A percentile compares a stretch with the other conserved stretches of the same genome.
phyloP scores from a whole-genome alignment of 2,888 invertebrate species.

The Cinara cedri region DNA sequence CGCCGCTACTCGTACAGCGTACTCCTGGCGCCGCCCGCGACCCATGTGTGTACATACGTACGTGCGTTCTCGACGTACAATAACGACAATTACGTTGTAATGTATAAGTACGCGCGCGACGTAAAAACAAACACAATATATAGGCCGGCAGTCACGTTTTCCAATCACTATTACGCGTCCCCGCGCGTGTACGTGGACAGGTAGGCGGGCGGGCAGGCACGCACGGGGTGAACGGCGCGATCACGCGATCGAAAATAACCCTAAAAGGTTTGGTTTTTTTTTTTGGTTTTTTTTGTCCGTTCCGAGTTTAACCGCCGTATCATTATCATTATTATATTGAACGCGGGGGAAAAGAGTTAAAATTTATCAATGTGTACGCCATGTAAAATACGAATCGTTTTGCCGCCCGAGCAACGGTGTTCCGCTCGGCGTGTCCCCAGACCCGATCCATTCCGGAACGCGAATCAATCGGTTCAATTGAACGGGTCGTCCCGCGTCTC shows the following conservation, averaged over 20 bases:
- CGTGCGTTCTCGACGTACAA: neutral
- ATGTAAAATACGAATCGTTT: too few relatives aligned
- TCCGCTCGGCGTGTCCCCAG: too few relatives aligned
- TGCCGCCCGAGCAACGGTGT: too few relatives aligned
- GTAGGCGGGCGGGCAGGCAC: too few relatives aligned
- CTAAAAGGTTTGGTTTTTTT: constrained; percentile 48
- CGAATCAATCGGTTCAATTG: too few relatives aligned
- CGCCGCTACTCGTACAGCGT: neutral
- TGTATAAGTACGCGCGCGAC: neutral
- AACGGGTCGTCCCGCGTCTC: too few relatives aligned
- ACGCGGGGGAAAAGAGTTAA: too few relatives aligned
- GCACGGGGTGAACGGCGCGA: constrained; percentile 3
- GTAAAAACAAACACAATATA: neutral
- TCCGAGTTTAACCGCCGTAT: too few relatives aligned
- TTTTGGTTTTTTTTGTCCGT: too few relatives aligned
- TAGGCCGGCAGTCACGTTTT: constrained; percentile 30
- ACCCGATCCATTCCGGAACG: too few relatives aligned
- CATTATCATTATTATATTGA: too few relatives aligned
- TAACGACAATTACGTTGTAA: neutral
- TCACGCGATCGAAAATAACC: constrained; percentile 36
- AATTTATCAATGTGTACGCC: too few relatives aligned
- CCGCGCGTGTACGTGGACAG: neutral
- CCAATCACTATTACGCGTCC: neutral
- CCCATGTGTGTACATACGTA: neutral
- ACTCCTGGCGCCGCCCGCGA: neutral